A percentile compares a stretch with the other conserved stretches of the same genome.
Evolutionary conservation across 2,797 vertebrate species (phyloP).

Genomic region (Cirrhinus molitorella): DNA sequence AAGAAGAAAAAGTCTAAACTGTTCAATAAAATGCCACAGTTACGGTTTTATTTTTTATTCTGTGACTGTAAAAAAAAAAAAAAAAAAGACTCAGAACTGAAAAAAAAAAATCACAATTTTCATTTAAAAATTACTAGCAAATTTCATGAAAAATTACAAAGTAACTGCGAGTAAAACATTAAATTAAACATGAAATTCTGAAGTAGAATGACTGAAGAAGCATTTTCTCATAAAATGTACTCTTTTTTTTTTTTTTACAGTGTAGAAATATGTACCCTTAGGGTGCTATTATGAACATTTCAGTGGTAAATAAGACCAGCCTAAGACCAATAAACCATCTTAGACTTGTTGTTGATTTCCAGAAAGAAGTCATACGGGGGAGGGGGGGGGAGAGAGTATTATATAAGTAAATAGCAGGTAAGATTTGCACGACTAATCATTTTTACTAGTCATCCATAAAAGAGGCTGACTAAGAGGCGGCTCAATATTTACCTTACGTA

Average conservation of each 20-base stretch:
- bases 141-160: neutral
- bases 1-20: no score
- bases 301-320: neutral
- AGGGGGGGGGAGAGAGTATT: neutral
- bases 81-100: no score
- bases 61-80: no score
- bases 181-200: neutral
- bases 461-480: conserved; percentile 2
- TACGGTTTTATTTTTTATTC: neutral
- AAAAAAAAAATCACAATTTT: no score
- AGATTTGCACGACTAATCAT: neutral
- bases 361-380: neutral
- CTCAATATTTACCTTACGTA: conserved; percentile 20
- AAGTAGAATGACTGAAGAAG: neutral
- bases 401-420: neutral
- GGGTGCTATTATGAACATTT: neutral
- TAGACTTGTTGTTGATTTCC: neutral
- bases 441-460: conserved; percentile 9
- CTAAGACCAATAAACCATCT: neutral
- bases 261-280: neutral
- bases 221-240: neutral
- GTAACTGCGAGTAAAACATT: neutral
- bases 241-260: neutral
- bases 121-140: neutral
- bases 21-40: no score